Conservation (phyloP, 1,140 invertebrate genomes). For the Bombus pyrosoma region DNA sequence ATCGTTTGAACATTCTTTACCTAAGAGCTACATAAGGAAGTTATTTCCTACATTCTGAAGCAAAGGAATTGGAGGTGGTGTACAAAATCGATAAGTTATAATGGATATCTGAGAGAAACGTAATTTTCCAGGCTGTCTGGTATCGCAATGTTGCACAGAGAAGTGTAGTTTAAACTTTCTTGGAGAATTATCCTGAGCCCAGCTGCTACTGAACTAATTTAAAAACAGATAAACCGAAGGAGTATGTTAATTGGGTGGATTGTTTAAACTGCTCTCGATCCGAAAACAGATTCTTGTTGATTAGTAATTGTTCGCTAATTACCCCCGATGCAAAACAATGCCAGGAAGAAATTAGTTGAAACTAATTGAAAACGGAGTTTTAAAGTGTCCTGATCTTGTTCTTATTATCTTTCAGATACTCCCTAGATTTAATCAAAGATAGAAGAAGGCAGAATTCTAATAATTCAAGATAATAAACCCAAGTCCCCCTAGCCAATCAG, state of each 20-base stretch:
- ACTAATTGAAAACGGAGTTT: background rate
- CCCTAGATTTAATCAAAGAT: background rate
- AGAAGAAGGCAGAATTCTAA: background rate
- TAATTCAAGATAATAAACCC: background rate
- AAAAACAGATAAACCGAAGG: background rate
- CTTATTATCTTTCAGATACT: background rate
- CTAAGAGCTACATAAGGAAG: background rate
- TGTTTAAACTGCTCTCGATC: background rate
- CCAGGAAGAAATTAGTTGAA: background rate
- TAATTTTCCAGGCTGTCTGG: background rate
- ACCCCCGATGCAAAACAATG: background rate
- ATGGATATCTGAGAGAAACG: background rate
- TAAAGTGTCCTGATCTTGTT: background rate
- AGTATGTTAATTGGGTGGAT: background rate
- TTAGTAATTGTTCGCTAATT: background rate
- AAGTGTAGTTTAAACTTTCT: background rate
- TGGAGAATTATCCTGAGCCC: background rate
- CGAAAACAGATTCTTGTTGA: background rate
- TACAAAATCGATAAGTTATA: background rate
- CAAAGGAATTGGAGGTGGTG: background rate
- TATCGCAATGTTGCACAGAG: background rate
- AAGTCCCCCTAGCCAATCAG: background rate
- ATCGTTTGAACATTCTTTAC: conserved; percentile 9
- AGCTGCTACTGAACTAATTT: background rate
- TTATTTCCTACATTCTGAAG: background rate